Percentiles rank a stretch among this genome's conserved stretches.
These are phyloP conservation scores for Globicephala melas DNA, from an alignment of 2,113 vertebrate species.

Conservation along the genomic window DNA sequence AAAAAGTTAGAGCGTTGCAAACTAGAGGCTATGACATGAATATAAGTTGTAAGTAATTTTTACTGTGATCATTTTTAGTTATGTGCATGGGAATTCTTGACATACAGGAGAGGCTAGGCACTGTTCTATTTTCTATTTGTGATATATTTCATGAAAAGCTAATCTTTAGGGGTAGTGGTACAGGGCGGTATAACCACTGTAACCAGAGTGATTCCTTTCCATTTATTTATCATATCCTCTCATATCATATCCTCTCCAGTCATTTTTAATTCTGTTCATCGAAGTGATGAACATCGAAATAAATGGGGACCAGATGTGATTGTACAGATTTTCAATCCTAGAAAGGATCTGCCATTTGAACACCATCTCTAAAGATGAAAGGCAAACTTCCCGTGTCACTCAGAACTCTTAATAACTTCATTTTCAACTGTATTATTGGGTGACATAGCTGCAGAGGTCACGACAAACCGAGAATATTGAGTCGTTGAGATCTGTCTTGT, in stretches of 20 bases:
- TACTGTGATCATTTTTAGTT: background rate
- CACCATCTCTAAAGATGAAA: background rate
- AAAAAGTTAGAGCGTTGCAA: background rate
- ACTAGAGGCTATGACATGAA: background rate
- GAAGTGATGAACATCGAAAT: background rate
- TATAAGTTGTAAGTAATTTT: background rate
- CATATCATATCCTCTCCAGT: background rate
- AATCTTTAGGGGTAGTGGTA: background rate
- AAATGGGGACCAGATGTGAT: background rate
- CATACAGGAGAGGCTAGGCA: background rate
- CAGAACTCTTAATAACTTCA: background rate
- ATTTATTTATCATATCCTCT: background rate
- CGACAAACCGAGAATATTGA: background rate
- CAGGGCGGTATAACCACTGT: background rate
- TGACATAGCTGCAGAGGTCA: background rate
- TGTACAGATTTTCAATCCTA: constrained; percentile 27
- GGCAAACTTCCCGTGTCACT: background rate
- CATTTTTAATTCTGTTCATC: constrained; percentile 3
- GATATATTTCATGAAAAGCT: background rate
- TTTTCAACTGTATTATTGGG: background rate
- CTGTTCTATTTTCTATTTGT: background rate
- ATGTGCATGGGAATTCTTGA: background rate
- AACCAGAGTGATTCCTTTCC: background rate
- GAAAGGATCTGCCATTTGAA: background rate
- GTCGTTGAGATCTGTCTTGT: constrained; percentile 21